These are phyloP conservation scores for Ciconia stormi DNA, from an alignment of 2,113 vertebrate genomes.

Conservation along the genomic window DNA sequence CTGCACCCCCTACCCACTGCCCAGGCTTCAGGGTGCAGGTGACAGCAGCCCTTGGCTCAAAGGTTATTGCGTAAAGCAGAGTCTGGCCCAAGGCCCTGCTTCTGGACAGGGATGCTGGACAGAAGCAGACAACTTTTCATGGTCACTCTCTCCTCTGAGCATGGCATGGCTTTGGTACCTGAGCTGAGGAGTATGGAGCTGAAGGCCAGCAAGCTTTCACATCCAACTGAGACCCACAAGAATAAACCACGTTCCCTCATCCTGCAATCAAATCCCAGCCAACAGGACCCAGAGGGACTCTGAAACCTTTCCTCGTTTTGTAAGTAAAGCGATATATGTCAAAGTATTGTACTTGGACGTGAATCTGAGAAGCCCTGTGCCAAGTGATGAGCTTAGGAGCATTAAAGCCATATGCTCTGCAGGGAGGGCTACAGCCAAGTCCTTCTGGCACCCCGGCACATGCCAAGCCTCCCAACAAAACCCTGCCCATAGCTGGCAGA, in stretches of 20 bases:
- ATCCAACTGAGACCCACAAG: not conserved
- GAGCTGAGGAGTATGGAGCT: not conserved
- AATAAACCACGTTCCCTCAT: not conserved
- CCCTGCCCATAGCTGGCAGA: not conserved
- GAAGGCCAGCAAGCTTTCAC: not conserved
- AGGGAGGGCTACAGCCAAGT: not conserved
- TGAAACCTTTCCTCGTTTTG: not conserved
- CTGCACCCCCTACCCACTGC: not conserved
- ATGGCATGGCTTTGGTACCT: not conserved
- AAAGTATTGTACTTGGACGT: not conserved
- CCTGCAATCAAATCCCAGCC: not conserved
- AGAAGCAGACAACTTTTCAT: not conserved
- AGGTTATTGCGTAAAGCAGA: not conserved
- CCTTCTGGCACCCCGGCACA: not conserved
- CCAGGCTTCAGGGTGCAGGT: not conserved
- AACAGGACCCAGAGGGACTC: not conserved
- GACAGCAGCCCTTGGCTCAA: not conserved
- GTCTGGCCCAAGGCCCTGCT: not conserved
- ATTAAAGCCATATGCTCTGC: not conserved
- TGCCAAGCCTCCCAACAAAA: not conserved
- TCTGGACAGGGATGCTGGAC: not conserved
- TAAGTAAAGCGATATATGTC: not conserved
- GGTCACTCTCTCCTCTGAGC: not conserved
- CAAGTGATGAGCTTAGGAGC: not conserved
- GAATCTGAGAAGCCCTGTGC: not conserved